Conservation (phyloP, 2,888 invertebrate genomes). For the Gari tellinella region DNA sequence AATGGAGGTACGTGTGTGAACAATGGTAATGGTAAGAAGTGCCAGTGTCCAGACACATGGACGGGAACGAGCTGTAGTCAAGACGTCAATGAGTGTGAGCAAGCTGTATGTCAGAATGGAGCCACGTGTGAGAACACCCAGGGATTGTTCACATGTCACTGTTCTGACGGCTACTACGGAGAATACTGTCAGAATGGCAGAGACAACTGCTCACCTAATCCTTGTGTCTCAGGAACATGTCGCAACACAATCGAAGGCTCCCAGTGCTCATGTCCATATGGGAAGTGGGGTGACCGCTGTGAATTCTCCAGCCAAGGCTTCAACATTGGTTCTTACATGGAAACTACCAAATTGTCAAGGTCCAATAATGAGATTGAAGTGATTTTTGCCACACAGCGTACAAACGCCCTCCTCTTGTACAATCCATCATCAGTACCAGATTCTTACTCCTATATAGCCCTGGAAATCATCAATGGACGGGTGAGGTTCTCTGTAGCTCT, state of each 20-base stretch:
- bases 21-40: constrained; percentile 59
- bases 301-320: constrained; percentile 96
- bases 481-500: constrained; percentile 92
- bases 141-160: constrained; percentile 52
- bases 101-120: constrained; percentile 44
- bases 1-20: constrained; percentile 91
- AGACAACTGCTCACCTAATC: constrained; percentile 70
- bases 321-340: constrained; percentile 94
- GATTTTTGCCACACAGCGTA: constrained; percentile 94
- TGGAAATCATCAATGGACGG: constrained; percentile 93
- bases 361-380: constrained; percentile 96
- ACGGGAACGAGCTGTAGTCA: constrained; percentile 75
- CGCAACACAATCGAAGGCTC: constrained; percentile 88
- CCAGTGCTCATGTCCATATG: constrained; percentile 91
- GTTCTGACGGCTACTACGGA: constrained; percentile 44
- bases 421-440: constrained; percentile 93
- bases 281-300: constrained; percentile 94
- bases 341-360: constrained; percentile 91
- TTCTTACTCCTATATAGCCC: constrained; percentile 93
- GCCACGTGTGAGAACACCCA: constrained; percentile 43
- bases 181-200: constrained; percentile 45
- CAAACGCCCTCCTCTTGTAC: constrained; percentile 94
- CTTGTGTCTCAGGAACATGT: constrained; percentile 77
- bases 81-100: constrained; percentile 50
- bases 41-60: constrained; percentile 75